A percentile compares a stretch with the other conserved stretches of the same genome.
Evolutionary conservation across 2,888 invertebrate genomes (phyloP).

Genomic region (Eupithecia exiguata): DNA sequence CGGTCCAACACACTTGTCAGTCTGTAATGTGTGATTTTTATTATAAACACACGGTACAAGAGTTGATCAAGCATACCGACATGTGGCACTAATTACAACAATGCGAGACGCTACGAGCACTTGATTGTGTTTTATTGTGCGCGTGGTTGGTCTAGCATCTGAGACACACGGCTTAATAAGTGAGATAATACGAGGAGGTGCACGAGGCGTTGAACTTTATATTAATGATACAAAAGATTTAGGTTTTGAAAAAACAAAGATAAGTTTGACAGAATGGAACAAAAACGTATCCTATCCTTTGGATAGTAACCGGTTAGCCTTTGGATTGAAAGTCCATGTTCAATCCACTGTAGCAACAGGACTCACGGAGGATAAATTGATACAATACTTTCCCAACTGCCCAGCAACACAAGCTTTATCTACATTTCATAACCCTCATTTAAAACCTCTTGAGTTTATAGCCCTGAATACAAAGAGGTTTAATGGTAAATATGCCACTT

Average conservation of each 20-base stretch:
- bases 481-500: conserved; percentile 55
- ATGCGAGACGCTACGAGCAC: conserved; percentile 64
- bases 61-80: conserved; percentile 48
- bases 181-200: conserved; percentile 3
- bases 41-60: conserved; percentile 4
- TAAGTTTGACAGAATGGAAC: neutral
- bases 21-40: neutral
- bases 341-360: neutral
- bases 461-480: conserved; percentile 42
- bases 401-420: conserved; percentile 6
- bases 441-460: conserved; percentile 42
- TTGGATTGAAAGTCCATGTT: neutral
- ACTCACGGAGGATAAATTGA: neutral
- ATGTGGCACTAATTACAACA: conserved; percentile 76
- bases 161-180: conserved; percentile 37
- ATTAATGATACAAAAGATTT: neutral
- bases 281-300: neutral
- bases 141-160: conserved; percentile 64
- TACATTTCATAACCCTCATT: conserved; percentile 23
- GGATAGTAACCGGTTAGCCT: neutral
- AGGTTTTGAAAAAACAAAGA: neutral
- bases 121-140: conserved; percentile 81
- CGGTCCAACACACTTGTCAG: neutral
- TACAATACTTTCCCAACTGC: neutral
- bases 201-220: neutral